Percentiles rank a stretch among this genome's conserved stretches.
Evolutionary conservation across 1,140 invertebrate genomes (phyloP).

Genomic region (Eulimnadia texana): DNA sequence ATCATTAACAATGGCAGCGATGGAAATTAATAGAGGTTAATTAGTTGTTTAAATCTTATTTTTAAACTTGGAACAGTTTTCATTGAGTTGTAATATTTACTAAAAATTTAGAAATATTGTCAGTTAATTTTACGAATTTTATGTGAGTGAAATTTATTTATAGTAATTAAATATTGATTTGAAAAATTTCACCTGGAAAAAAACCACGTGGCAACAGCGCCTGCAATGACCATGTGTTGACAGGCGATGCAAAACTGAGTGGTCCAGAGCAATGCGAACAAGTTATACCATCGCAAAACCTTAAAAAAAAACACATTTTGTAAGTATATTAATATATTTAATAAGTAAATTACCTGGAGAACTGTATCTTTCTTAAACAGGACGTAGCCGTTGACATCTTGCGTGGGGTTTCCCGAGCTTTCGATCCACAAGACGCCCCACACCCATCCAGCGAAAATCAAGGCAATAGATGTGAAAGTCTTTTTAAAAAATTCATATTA

Average conservation of each 20-base stretch:
- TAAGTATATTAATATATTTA: not conserved
- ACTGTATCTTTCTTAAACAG: conserved; percentile 35
- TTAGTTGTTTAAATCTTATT: no score
- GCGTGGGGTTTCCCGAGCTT: conserved; percentile 39
- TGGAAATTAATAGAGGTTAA: no score
- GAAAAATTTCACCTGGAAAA: conserved; percentile 51
- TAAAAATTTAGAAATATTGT: no score
- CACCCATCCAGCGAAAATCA: conserved; percentile 41
- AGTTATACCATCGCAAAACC: conserved; percentile 46
- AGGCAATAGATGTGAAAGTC: conserved; percentile 45
- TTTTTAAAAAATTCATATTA: conserved; percentile 26
- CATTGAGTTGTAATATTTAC: no score
- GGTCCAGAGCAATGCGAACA: conserved; percentile 56
- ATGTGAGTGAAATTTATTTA: no score
- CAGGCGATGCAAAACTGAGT: conserved; percentile 56
- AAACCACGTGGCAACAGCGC: conserved; percentile 59
- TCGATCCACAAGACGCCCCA: conserved; percentile 45
- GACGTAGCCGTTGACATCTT: conserved; percentile 30
- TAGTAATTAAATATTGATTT: no score
- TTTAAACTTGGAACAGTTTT: no score
- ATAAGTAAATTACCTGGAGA: conserved; percentile 38
- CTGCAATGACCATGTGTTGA: conserved; percentile 59
- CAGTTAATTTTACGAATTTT: no score
- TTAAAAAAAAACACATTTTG: conserved; percentile 20
- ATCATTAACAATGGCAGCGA: not conserved